Percentiles rank a stretch among this genome's conserved stretches.
phyloP scores from a whole-genome alignment of 2,113 vertebrate genomes.

The Prinia subflava region DNA sequence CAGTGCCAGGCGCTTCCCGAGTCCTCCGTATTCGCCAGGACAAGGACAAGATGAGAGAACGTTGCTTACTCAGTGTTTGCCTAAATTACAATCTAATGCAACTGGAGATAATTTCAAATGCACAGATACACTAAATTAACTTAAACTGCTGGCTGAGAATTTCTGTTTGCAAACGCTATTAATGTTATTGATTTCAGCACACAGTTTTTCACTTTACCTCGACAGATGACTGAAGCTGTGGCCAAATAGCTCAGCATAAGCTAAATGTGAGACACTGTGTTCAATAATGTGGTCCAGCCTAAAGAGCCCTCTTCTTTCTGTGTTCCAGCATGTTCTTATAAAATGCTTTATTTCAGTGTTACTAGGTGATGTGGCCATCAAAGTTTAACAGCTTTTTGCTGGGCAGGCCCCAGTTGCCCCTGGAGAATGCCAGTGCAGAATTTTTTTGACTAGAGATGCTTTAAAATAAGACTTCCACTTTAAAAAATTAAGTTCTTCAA shows the following conservation, averaged over 20 bases:
- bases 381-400: not conserved
- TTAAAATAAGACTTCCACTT: not conserved
- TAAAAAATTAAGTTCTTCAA: not conserved
- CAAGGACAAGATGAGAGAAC: not conserved
- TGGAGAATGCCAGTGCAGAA: not conserved
- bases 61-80: not conserved
- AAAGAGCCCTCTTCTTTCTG: not conserved
- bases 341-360: not conserved
- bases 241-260: not conserved
- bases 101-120: not conserved
- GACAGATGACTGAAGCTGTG: not conserved
- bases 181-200: not conserved
- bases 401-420: not conserved
- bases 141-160: not conserved
- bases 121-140: not conserved
- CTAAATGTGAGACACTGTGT: not conserved
- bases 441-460: not conserved
- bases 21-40: not conserved
- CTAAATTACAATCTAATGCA: not conserved
- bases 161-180: not conserved
- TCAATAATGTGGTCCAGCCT: not conserved
- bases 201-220: not conserved
- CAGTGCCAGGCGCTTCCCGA: fast-evolving
- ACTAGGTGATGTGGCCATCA: not conserved
- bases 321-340: not conserved